phyloP scores from a whole-genome alignment of 2,888 invertebrate species.

The Dione juno region DNA sequence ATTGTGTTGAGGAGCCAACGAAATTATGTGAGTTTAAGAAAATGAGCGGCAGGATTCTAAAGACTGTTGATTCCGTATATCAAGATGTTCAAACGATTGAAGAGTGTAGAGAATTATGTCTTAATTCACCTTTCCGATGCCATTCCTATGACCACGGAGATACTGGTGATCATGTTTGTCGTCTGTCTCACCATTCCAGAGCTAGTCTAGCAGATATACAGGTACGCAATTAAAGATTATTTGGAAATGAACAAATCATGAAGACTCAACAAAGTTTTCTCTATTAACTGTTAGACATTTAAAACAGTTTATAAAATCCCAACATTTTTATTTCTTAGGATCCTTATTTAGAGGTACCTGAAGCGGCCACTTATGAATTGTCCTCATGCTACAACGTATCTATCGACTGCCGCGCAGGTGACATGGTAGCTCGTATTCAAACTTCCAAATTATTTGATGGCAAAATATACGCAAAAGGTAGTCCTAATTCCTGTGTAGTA shows the following conservation, averaged over 20 bases:
- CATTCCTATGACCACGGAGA: conserved; percentile 97
- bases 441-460: conserved; percentile 96
- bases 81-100: conserved; percentile 94
- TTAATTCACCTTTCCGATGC: conserved; percentile 94
- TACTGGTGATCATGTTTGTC: conserved; percentile 96
- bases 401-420: conserved; percentile 95
- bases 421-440: conserved; percentile 96
- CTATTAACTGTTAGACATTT: neutral
- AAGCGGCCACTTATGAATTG: conserved; percentile 95
- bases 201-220: conserved; percentile 94
- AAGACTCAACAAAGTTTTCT: neutral
- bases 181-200: conserved; percentile 95
- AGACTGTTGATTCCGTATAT: conserved; percentile 96
- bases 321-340: conserved; percentile 80
- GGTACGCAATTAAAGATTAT: conserved; percentile 66
- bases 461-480: conserved; percentile 97
- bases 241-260: neutral
- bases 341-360: conserved; percentile 94
- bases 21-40: conserved; percentile 97
- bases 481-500: conserved; percentile 95
- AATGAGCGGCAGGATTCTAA: conserved; percentile 92
- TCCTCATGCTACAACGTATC: conserved; percentile 97
- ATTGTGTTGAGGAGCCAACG: conserved; percentile 96
- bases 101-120: conserved; percentile 94
- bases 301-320: neutral